These are phyloP conservation scores for Cryptotis parvus DNA, from an alignment of 2,113 vertebrate genomes.

Conservation along the genomic window DNA sequence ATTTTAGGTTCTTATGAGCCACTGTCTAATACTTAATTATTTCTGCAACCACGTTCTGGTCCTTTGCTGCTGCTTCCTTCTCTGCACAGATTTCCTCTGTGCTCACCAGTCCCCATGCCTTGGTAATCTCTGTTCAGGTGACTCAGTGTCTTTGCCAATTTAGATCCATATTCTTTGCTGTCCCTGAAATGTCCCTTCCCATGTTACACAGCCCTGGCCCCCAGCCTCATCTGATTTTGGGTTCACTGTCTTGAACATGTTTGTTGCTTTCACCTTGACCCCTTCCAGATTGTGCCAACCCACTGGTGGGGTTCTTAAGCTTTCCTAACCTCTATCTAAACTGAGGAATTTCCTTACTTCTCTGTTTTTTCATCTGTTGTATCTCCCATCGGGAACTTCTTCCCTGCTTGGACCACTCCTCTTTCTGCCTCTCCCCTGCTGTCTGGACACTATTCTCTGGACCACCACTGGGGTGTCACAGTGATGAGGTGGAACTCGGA, in stretches of 20 bases:
- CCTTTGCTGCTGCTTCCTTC: neutral
- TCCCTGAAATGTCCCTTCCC: slow-evolving; percentile 3
- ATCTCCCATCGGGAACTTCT: neutral
- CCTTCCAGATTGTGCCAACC: neutral
- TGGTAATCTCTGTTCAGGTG: neutral
- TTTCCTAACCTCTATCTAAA: too few relatives aligned
- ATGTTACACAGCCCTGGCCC: neutral
- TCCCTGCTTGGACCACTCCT: too few relatives aligned
- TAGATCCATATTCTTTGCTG: slow-evolving; percentile 19
- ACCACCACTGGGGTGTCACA: too few relatives aligned
- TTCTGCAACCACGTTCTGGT: slow-evolving; percentile 12
- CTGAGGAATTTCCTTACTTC: neutral
- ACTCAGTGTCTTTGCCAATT: slow-evolving; percentile 4
- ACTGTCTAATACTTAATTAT: neutral
- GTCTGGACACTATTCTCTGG: neutral
- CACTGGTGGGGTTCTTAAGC: too few relatives aligned
- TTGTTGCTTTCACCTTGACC: neutral
- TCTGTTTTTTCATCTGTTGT: neutral
- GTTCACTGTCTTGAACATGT: slow-evolving; percentile 12
- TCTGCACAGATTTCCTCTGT: neutral
- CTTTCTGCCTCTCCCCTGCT: neutral
- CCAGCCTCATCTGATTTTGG: neutral
- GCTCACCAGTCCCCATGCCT: neutral
- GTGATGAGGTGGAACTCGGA: too few relatives aligned
- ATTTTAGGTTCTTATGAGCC: neutral